Evolutionary conservation across 2,797 vertebrate species (phyloP), one percentile per base, ranked within the genome.

Genomic region (Gallinago solitaria): DNA sequence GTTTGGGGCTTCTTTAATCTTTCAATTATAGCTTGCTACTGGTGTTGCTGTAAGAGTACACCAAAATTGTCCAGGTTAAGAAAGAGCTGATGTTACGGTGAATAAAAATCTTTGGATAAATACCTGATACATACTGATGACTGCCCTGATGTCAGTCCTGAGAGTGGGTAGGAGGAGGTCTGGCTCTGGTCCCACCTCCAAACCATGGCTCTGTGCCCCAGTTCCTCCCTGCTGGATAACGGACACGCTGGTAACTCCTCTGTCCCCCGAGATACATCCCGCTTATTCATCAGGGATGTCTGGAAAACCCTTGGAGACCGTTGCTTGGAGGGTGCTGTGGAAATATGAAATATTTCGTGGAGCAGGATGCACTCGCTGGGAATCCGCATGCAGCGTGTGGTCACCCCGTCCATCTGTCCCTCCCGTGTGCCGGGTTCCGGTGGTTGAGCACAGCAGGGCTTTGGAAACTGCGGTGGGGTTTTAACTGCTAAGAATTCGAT

Each of bases 51-150:
- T n/a, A 18, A 15, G n/a, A 74, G 53, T 12, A 35, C 25, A 6
- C 43, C 37, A 16, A 35, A n/a, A 32, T 17, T 2, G 7, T 27
- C 24, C 35, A 21, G 25, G 32, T 57, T 89, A 54, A 63, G 39
- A 32, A 61, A 16, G 83, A 50, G 21, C 3, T 41, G 76, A 30
- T 54, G 35, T 7, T 56, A 12, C 3, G 24, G 27, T 25, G 27
- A 59, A 79, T 39, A 23, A 51, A n/a, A 73, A 21, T 8, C 17
- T 27, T 53, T 28, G n/a, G 28, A 25, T 54, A 28, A 90, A 53
- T 50, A 53, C 16, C 7, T 20, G 65, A n/a, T 65, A 2, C 1
- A 0, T 28, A 65, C 54, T 39, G 54, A 6, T 0, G 12, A 0
- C 6, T 75, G 63, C 45, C 37, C 47, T 33, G 12, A 30, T 77